Evolutionary conservation across 2,113 vertebrate genomes (phyloP), one percentile per base, ranked within the genome.

Genomic region (Menura novaehollandiae): DNA sequence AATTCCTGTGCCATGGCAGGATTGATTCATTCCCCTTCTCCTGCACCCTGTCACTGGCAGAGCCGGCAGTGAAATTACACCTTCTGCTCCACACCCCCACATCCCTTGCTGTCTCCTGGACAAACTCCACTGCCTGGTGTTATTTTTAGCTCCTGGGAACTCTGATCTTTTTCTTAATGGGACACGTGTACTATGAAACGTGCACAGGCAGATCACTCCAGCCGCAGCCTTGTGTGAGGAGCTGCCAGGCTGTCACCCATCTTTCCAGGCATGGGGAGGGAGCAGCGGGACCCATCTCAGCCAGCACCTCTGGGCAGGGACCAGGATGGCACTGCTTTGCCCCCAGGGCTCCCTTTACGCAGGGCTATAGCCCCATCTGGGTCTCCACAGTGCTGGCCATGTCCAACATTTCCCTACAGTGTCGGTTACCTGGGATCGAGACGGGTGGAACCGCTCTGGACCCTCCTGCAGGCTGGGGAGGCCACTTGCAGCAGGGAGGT

Each of bases 141-240:
- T 97, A 95, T 96, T 96, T 97, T 97, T 96, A 96, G 93, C 90
- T 92, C 24, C 59, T 1, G 4, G 85, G 75, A 95, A 75, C 83
- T 91, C 91, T 85, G 83, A 83, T 94, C 94, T 81, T 94, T 95
- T 77, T 84, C 76, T 92, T 96, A 93, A 95, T 94, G 90, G 95
- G 66, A 55, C 76, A 56, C 19, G 28, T 73, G 90, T 39, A 30
- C 58, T 67, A 23, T 4, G 78, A 13, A 89, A 84, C 8, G 23
- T 49, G 67, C 18, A 3, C 39, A 17, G 87, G 73, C 85, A 39
- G 89, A 64, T 62, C 2, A 0, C 43, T 88, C 44, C 56, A n/a
- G 87, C 85, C 11, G 15, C 72, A 39, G 74, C 41, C 55, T 69
- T 2, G 0, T 0, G 0, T 3, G 5, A 26, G 43, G 62, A 72